Conservation (phyloP, 2,113 vertebrate species). For the Macquaria ambigua region DNA sequence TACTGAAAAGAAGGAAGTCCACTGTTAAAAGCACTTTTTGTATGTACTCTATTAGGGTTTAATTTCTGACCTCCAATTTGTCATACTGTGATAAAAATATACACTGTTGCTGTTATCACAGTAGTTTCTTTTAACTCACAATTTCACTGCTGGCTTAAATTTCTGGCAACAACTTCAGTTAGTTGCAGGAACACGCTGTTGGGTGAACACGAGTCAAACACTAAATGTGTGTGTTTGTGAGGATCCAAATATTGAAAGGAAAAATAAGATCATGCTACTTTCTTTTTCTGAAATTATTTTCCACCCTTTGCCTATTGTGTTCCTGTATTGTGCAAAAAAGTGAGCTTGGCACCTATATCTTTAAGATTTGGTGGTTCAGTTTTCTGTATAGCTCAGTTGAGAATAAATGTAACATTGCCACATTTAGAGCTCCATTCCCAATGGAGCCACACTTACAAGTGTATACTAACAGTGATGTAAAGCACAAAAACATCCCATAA, state of each 20-base stretch:
- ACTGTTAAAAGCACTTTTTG: conserved; percentile 17
- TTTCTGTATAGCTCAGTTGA: neutral
- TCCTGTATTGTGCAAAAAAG: neutral
- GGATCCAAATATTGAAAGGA: neutral
- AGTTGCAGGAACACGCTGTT: neutral
- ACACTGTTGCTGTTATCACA: conserved; percentile 15
- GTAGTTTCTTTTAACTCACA: conserved; percentile 16
- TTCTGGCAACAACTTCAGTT: conserved; percentile 11
- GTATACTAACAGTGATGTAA: neutral
- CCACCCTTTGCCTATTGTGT: neutral
- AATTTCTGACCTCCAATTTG: conserved; percentile 46
- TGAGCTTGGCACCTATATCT: neutral
- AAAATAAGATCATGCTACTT: neutral
- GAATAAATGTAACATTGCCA: neutral
- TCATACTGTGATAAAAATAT: conserved; percentile 35
- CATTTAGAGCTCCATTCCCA: neutral
- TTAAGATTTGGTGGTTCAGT: neutral
- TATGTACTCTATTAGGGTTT: conserved; percentile 9
- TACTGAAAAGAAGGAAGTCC: conserved; percentile 6
- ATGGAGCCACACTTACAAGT: neutral
- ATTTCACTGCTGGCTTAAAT: neutral
- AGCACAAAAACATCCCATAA: neutral
- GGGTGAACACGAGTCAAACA: conserved; percentile 7
- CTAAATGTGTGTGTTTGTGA: neutral
- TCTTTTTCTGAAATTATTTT: neutral